Evolutionary conservation across 2,797 vertebrate species (phyloP), one percentile per base, ranked within the genome.

Genomic region (Carapus acus): DNA sequence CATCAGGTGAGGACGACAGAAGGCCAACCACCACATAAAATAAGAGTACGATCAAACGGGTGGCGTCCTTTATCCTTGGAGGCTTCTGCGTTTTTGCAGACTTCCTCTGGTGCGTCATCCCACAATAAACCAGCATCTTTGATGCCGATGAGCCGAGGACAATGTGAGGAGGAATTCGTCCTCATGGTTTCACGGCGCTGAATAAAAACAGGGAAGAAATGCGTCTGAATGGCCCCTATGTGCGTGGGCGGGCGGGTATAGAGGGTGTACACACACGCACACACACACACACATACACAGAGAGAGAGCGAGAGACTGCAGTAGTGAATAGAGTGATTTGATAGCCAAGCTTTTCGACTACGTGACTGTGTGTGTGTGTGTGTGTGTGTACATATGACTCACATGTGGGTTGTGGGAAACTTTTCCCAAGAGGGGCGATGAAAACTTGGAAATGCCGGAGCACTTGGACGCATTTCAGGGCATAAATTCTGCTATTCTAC

Each of bases 331-430:
- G n/a, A n/a, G n/a, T n/a, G n/a, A n/a, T n/a, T n/a, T n/a, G n/a
- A n/a, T n/a, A n/a, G n/a, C n/a, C n/a, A n/a, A n/a, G n/a, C n/a
- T n/a, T n/a, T n/a, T n/a, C n/a, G n/a, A n/a, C n/a, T n/a, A n/a
- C n/a, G n/a, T n/a, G n/a, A 46, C 36, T 67, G 68, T 57, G 74
- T 36, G 40, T 53, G 54, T 27, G 4, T 9, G 9, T 74, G 37
- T 65, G 49, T 14, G 46, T 50, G 19, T 39, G 40, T n/a, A n/a
- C n/a, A n/a, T n/a, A n/a, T 65, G 61, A 63, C 46, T 67, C 61
- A 62, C 21, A 36, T 44, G 43, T 44, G 22, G 50, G 48, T 12
- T 46, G 31, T 34, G 45, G 43, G 45, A 62, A 68, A 58, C 27
- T 52, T 47, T 67, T 54, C 21, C 6, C 16, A 57, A 23, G n/a